Evolutionary conservation across 2,888 invertebrate genomes (phyloP).

Genomic region (Lacanobia oleracea): DNA sequence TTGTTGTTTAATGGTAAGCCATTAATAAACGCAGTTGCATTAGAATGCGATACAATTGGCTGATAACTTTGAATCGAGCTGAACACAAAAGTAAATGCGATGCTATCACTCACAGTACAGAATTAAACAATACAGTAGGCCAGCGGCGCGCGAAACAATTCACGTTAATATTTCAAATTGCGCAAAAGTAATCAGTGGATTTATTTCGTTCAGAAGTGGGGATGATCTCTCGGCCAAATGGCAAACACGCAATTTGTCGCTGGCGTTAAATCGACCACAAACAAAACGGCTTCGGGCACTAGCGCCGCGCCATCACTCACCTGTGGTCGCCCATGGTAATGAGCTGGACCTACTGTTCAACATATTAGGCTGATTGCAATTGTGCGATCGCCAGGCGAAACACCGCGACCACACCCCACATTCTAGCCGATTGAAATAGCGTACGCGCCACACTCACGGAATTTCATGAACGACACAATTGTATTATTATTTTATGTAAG

Average conservation of each 20-base stretch:
- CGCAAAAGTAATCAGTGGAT: conserved; percentile 76
- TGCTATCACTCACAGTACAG: conserved; percentile 61
- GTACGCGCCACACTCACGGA: conserved; percentile 56
- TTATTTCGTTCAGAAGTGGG: conserved; percentile 71
- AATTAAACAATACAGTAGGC: conserved; percentile 63
- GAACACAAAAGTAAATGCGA: conserved; percentile 61
- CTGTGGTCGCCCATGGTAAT: conserved; percentile 90
- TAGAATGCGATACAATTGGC: conserved; percentile 59
- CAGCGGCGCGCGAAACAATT: conserved; percentile 73
- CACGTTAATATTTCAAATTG: conserved; percentile 79
- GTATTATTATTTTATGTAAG: conserved; percentile 63
- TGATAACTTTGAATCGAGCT: conserved; percentile 59
- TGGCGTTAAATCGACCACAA: conserved; percentile 90
- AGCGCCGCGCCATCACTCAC: conserved; percentile 87
- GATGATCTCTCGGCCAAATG: conserved; percentile 86
- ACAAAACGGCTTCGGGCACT: conserved; percentile 86
- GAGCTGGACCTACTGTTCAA: conserved; percentile 89
- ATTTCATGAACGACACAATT: conserved; percentile 62
- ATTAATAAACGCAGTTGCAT: conserved; percentile 60
- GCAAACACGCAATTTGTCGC: conserved; percentile 90
- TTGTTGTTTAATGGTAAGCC: conserved; percentile 46
- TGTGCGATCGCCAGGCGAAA: conserved; percentile 77
- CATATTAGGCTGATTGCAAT: conserved; percentile 90
- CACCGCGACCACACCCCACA: conserved; percentile 77
- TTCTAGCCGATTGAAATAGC: conserved; percentile 79